phyloP scores from a whole-genome alignment of 2,888 invertebrate species.

The Megalurothrips usitatus region DNA sequence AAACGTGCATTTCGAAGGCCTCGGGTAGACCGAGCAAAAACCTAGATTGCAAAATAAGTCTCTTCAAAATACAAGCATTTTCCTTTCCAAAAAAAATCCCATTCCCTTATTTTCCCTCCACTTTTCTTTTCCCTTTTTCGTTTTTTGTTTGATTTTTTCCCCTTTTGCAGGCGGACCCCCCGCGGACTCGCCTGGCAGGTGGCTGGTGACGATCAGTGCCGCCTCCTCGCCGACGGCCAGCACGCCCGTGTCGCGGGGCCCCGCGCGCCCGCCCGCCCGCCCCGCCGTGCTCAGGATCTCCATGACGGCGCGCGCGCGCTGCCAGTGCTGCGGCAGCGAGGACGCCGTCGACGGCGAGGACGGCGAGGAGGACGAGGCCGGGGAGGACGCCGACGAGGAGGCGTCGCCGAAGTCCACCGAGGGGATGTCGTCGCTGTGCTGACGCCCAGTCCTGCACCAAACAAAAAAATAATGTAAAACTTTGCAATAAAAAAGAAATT shows the following conservation, averaged over 20 bases:
- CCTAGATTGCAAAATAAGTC: too few relatives aligned
- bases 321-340: conserved; percentile 38
- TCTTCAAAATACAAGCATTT: too few relatives aligned
- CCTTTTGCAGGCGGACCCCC: too few relatives aligned
- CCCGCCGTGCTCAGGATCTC: conserved; percentile 50
- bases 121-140: too few relatives aligned
- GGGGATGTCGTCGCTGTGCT: conserved; percentile 38
- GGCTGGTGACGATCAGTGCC: conserved; percentile 58
- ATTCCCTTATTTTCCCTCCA: too few relatives aligned
- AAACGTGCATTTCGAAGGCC: too few relatives aligned
- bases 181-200: conserved; percentile 53
- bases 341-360: neutral
- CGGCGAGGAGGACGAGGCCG: neutral
- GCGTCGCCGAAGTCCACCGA: conserved; percentile 11
- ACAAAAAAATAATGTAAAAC: neutral
- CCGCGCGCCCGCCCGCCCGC: conserved; percentile 31
- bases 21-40: too few relatives aligned
- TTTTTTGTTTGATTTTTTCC: too few relatives aligned
- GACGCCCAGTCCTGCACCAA: conserved; percentile 41
- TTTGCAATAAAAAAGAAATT: too few relatives aligned
- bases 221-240: conserved; percentile 69
- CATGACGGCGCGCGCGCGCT: conserved; percentile 63
- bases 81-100: too few relatives aligned
- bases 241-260: conserved; percentile 49
- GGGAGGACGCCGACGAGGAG: neutral